Base-by-base conservation (phyloP, 2,888 invertebrate genomes). In the Nemapogon koenigi region DNA sequence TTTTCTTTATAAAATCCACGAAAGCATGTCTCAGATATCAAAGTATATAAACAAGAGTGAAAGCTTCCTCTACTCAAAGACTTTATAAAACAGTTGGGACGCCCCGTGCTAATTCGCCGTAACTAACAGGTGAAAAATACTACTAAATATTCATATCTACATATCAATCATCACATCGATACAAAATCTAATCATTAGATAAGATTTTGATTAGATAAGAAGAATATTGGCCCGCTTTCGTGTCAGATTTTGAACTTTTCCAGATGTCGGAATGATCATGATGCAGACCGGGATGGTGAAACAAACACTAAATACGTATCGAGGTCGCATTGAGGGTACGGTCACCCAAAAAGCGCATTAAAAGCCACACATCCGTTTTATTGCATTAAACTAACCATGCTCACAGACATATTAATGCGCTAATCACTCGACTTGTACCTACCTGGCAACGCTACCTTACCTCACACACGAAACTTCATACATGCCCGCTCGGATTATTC, bases 191-290 rank as follows among this genome's bases (percentile, higher is more conserved):
- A 4, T 30, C 30, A 30, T 30, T 13, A n/a, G 6, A 7, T 16
- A 30, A 15, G 4, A 15, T 4, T 30, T 28, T 10, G 11, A 15
- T 30, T n/a, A 15, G 15, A 30, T 19, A 18, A 18, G 19, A 31
- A 16, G 11, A 31, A n/a, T 10, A 16, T 22, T 64, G 62, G 57
- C 64, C 57, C 66, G 59, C 70, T 63, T 68, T 57, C 68, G 65
- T 73, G 75, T 78, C 76, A 78, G 76, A 65, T 72, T 82, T 80
- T 81, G 79, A 80, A 81, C 87, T 86, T 87, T 89, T 89, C 65
- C 92, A 92, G 92, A 92, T 92, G 92, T 93, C 82, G 92, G 92
- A 84, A 92, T 92, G 92, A 91, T 93, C 86, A 91, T 93, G 92
- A 91, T 92, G 91, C 91, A 92, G 89, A 87, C 91, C 78, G 92